These are phyloP conservation scores for Kuschelorhynchus macadamiae DNA, from an alignment of 2,888 invertebrate genomes.

Conservation along the genomic window DNA sequence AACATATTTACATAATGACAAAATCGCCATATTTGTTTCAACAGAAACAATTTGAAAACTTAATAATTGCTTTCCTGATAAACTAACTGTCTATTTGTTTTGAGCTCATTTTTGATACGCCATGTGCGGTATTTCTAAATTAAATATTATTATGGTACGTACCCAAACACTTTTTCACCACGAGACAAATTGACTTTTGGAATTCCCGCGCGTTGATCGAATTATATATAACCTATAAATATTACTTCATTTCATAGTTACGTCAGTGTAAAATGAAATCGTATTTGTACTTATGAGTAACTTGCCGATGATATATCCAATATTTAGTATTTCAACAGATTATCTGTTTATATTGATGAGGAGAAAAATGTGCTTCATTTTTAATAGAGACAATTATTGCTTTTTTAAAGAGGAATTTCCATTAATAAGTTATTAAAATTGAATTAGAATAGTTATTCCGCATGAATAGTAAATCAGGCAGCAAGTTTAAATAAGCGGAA, in stretches of 20 bases:
- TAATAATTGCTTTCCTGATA: slow-evolving; percentile 1
- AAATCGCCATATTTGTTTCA: slow-evolving; percentile 3
- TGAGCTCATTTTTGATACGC: not conserved
- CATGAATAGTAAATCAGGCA: too few relatives aligned
- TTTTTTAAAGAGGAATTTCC: too few relatives aligned
- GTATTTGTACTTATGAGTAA: not conserved
- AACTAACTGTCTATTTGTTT: not conserved
- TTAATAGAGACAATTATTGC: too few relatives aligned
- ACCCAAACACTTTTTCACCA: slow-evolving; percentile 2
- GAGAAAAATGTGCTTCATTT: too few relatives aligned
- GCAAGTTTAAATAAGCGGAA: too few relatives aligned
- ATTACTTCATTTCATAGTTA: not conserved
- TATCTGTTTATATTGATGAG: not conserved
- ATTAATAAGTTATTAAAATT: too few relatives aligned
- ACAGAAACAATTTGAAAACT: not conserved
- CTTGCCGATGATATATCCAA: not conserved
- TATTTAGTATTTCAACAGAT: slow-evolving; percentile 14
- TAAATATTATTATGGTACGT: slow-evolving; percentile 3
- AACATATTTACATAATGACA: slow-evolving; percentile 1
- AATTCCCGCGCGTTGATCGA: not conserved
- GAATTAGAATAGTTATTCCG: too few relatives aligned
- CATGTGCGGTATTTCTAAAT: not conserved
- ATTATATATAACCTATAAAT: not conserved
- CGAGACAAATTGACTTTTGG: not conserved
- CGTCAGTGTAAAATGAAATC: not conserved